phyloP scores from a whole-genome alignment of 1,140 invertebrate genomes.

The Oryzaephilus surinamensis region DNA sequence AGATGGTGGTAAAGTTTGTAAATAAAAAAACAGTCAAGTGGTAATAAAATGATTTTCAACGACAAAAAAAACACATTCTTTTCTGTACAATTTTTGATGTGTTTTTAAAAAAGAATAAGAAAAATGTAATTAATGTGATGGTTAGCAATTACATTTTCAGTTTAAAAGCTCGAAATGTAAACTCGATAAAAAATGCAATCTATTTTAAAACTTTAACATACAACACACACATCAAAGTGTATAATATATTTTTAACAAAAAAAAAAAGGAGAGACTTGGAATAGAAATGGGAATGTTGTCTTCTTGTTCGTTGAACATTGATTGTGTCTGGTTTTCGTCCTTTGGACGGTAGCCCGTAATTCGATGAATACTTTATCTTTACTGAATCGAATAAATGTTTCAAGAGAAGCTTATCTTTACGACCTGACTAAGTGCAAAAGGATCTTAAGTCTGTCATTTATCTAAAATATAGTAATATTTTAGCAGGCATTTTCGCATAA shows the following conservation, averaged over 20 bases:
- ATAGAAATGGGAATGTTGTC: background rate
- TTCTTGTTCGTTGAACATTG: background rate
- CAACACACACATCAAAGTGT: background rate
- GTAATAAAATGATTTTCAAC: background rate
- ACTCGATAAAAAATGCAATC: slow-evolving; percentile 8
- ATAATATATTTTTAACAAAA: slow-evolving; percentile 10
- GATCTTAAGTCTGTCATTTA: slow-evolving; percentile 12
- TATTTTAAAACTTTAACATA: no score
- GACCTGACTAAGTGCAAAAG: slow-evolving; percentile 14
- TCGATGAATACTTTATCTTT: slow-evolving; percentile 20
- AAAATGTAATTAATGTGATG: no score
- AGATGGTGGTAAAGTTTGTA: no score
- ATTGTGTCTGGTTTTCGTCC: slow-evolving; percentile 16
- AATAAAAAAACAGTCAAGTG: background rate
- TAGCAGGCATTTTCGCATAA: slow-evolving; percentile 8
- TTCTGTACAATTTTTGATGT: no score
- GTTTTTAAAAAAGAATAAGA: no score
- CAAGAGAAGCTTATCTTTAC: slow-evolving; percentile 17
- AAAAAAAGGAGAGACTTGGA: slow-evolving; percentile 5
- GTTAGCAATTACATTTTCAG: no score
- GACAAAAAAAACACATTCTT: background rate
- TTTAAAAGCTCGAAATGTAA: slow-evolving; percentile 6
- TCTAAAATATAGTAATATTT: slow-evolving; percentile 11
- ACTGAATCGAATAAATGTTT: slow-evolving; percentile 19
- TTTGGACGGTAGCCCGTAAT: slow-evolving; percentile 13